phyloP scores from a whole-genome alignment of 2,888 invertebrate species.

The Cataglyphis cursor region DNA sequence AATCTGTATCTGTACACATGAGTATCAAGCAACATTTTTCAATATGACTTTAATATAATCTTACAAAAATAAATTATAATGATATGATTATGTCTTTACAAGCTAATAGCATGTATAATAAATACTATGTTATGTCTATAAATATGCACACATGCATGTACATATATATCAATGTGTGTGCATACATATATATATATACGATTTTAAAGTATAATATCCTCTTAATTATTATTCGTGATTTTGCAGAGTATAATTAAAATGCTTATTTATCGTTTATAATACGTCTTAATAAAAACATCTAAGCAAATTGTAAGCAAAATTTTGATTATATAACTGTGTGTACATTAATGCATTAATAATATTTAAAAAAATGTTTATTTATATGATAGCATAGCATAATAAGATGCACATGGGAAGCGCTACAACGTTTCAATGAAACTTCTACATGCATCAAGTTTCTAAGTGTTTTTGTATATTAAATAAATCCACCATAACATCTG shows the following conservation, averaged over 20 bases:
- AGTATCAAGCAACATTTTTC: constrained; percentile 73
- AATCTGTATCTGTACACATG: constrained; percentile 65
- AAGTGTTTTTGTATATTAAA: constrained; percentile 68
- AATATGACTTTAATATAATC: constrained; percentile 74
- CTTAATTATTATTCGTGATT: constrained; percentile 74
- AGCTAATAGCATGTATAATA: constrained; percentile 84
- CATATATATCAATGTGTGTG: constrained; percentile 60
- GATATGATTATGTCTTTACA: constrained; percentile 81
- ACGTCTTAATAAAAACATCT: constrained; percentile 76
- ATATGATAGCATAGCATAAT: constrained; percentile 3
- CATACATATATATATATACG: constrained; percentile 69
- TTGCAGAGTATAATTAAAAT: constrained; percentile 78
- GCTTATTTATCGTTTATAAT: constrained; percentile 70
- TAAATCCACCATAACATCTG: constrained; percentile 78
- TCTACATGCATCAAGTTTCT: constrained; percentile 47
- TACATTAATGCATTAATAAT: constrained; percentile 10
- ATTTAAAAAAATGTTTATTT: constrained; percentile 7
- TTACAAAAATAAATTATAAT: constrained; percentile 86
- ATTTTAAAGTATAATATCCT: constrained; percentile 79
- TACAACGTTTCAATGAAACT: background rate
- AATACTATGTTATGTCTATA: constrained; percentile 82
- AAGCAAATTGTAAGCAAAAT: constrained; percentile 70
- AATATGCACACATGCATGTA: constrained; percentile 26
- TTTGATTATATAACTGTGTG: background rate
- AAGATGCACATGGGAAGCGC: background rate